Evolutionary conservation across 2,797 vertebrate genomes (phyloP).

Genomic region (Sparidentex hasta): DNA sequence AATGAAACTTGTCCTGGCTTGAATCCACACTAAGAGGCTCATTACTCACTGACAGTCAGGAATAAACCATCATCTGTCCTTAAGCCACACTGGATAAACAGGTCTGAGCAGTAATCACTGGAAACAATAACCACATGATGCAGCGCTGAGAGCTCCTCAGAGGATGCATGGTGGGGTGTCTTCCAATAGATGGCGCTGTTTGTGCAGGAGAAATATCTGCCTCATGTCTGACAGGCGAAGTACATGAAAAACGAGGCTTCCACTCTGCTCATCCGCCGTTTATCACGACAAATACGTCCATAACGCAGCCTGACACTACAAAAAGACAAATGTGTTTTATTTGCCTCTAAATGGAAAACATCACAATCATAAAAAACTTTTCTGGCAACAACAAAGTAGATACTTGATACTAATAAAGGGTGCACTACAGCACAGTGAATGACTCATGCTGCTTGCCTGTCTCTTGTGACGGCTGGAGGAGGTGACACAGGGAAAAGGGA

Average conservation of each 20-base stretch:
- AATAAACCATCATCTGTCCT: conserved; percentile 40
- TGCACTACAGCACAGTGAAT: conserved; percentile 12
- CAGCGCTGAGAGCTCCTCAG: not conserved
- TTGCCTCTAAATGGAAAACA: conserved; percentile 7
- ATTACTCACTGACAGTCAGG: conserved; percentile 32
- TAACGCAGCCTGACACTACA: not conserved
- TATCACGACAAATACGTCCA: not conserved
- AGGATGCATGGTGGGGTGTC: not conserved
- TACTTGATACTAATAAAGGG: conserved; percentile 7
- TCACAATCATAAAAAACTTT: conserved; percentile 25
- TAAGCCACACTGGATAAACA: conserved; percentile 42
- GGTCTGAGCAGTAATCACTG: conserved; percentile 18
- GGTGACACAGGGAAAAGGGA: conserved; percentile 29
- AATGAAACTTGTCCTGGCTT: conserved; percentile 49
- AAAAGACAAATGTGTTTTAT: not conserved
- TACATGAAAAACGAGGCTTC: not conserved
- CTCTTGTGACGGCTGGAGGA: conserved; percentile 35
- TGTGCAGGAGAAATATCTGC: conserved; percentile 24
- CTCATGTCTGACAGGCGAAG: conserved; percentile 3
- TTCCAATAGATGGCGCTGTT: conserved; percentile 81
- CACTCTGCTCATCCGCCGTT: conserved; percentile 8
- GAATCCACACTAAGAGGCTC: conserved; percentile 34
- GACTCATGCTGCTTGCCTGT: conserved; percentile 27
- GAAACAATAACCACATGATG: conserved; percentile 35
- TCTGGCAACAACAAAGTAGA: conserved; percentile 13